phyloP scores from a whole-genome alignment of 2,888 invertebrate species.

The Drosophila kokeensis region DNA sequence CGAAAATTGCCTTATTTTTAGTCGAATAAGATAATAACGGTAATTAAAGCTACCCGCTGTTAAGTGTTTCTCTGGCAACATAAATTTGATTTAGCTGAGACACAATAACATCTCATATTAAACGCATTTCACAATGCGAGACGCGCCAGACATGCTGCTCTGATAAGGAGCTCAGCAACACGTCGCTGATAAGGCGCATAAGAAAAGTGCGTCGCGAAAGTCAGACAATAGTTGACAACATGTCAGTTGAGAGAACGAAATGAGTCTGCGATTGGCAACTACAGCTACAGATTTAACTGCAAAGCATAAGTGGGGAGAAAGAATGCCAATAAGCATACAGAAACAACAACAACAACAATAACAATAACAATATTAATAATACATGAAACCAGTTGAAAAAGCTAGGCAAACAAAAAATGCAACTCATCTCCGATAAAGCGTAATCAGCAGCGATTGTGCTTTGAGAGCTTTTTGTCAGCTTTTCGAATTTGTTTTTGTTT shows the following conservation, averaged over 20 bases:
- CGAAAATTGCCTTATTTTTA: neutral
- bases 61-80: neutral
- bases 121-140: slow-evolving; percentile 28
- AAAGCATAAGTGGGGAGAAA: neutral
- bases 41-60: neutral
- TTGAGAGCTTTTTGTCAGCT: slow-evolving; percentile 48
- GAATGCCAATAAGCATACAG: slow-evolving; percentile 7
- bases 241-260: slow-evolving; percentile 7
- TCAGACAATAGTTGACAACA: slow-evolving; percentile 36
- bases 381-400: slow-evolving; percentile 40
- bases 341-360: neutral
- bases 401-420: slow-evolving; percentile 18
- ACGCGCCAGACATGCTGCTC: slow-evolving; percentile 31
- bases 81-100: slow-evolving; percentile 9
- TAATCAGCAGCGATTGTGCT: slow-evolving; percentile 32
- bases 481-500: slow-evolving; percentile 22
- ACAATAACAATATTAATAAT: slow-evolving; percentile 1
- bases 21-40: neutral
- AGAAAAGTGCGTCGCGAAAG: slow-evolving; percentile 43
- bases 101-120: slow-evolving; percentile 20
- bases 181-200: slow-evolving; percentile 32
- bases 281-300: neutral
- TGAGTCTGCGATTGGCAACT: slow-evolving; percentile 9
- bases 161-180: slow-evolving; percentile 10
- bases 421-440: slow-evolving; percentile 28